Conservation (phyloP, 2,888 invertebrate genomes). For the Teleiodes luculella region DNA sequence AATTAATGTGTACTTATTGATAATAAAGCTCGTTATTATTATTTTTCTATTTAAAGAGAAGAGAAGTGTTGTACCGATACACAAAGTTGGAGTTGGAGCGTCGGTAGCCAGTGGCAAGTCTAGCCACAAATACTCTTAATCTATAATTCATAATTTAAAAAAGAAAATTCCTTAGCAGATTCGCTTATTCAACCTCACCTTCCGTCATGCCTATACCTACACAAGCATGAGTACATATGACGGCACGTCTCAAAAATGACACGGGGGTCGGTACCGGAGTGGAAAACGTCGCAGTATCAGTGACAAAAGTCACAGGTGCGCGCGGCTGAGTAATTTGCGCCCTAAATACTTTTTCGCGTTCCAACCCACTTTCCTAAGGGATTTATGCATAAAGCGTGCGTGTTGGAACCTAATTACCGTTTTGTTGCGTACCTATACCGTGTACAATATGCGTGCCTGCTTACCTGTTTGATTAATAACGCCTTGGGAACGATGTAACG, state of each 20-base stretch:
- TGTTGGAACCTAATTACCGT: slow-evolving; percentile 15
- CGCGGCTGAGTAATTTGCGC: slow-evolving; percentile 6
- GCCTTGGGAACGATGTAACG: background rate
- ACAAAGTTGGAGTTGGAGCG: too few species aligned
- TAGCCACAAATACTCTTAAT: too few species aligned
- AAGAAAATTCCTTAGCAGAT: too few species aligned
- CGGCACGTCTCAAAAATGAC: background rate
- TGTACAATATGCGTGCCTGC: background rate
- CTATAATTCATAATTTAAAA: too few species aligned
- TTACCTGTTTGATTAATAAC: slow-evolving; percentile 8
- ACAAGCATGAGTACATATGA: too few species aligned
- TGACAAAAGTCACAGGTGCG: slow-evolving; percentile 14
- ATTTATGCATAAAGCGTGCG: slow-evolving; percentile 18
- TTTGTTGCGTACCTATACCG: slow-evolving; percentile 7
- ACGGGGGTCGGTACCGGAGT: background rate
- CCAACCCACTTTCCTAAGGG: slow-evolving; percentile 3
- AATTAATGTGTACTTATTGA: too few species aligned
- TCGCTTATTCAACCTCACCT: too few species aligned
- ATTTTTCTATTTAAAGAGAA: too few species aligned
- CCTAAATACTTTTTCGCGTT: slow-evolving; percentile 17
- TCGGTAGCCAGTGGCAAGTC: too few species aligned
- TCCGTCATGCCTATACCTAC: too few species aligned
- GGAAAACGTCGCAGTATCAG: background rate
- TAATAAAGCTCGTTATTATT: too few species aligned
- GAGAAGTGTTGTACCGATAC: too few species aligned